Evolutionary conservation across 2,797 vertebrate species (phyloP).

Genomic region (Lagodon rhomboides): DNA sequence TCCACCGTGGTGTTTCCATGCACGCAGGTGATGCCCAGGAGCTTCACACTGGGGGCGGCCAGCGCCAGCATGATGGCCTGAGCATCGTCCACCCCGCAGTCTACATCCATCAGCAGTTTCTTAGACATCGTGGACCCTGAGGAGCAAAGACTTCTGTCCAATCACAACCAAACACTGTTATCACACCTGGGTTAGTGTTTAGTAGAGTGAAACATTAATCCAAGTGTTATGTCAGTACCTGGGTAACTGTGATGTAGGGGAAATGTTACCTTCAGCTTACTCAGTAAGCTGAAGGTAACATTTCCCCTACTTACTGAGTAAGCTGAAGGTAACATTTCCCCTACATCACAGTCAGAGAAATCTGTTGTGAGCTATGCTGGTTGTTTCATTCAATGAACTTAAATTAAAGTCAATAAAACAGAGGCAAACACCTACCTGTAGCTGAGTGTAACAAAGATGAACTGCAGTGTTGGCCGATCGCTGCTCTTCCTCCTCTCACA

Average conservation of each 20-base stretch:
- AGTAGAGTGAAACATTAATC: no score
- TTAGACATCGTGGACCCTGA: constrained; percentile 74
- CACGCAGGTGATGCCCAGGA: constrained; percentile 86
- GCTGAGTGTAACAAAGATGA: background rate
- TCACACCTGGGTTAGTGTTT: no score
- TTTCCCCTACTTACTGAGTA: background rate
- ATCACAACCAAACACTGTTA: background rate
- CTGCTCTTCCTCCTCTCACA: constrained; percentile 1
- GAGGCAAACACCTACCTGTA: constrained; percentile 25
- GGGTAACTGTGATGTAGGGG: background rate
- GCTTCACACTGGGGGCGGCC: constrained; percentile 72
- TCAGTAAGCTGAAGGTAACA: background rate
- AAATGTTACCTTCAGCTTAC: background rate
- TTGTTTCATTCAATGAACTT: background rate
- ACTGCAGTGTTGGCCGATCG: background rate
- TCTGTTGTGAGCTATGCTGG: background rate
- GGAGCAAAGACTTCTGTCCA: background rate
- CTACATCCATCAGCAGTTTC: constrained; percentile 82
- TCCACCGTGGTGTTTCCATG: constrained; percentile 84
- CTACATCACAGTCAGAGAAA: background rate
- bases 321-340: background rate
- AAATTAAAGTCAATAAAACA: background rate
- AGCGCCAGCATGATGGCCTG: constrained; percentile 87
- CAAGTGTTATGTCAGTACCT: no score
- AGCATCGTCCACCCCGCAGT: constrained; percentile 86